Percentiles rank a stretch among this genome's conserved stretches.
Evolutionary conservation across 2,797 vertebrate genomes (phyloP).

Genomic region (Anguilla megastoma): DNA sequence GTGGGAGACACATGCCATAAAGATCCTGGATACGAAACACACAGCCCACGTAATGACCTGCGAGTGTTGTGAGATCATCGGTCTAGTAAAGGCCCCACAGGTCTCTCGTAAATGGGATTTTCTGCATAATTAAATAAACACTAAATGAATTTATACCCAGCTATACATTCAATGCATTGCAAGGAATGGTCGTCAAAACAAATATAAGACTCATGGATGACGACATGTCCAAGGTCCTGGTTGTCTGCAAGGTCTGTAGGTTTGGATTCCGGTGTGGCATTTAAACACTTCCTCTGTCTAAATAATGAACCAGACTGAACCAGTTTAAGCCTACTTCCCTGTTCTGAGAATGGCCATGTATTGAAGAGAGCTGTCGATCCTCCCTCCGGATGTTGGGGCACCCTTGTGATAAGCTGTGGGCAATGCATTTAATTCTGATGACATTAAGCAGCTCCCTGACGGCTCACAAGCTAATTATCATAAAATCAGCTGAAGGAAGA

Average conservation of each 20-base stretch:
- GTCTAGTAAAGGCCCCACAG: neutral
- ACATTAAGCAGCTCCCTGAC: constrained; percentile 56
- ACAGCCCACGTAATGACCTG: neutral
- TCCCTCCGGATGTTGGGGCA: constrained; percentile 55
- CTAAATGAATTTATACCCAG: too few relatives aligned
- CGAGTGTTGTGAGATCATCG: neutral
- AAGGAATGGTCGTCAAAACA: neutral
- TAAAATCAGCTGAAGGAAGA: constrained; percentile 39
- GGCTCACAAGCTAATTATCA: constrained; percentile 54
- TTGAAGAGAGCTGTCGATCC: constrained; percentile 52
- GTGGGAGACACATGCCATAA: constrained; percentile 30
- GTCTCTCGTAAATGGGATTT: neutral
- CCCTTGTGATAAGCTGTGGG: constrained; percentile 37
- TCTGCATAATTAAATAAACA: too few relatives aligned
- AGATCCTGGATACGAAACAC: neutral
- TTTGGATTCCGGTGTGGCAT: constrained; percentile 63
- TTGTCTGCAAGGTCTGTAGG: neutral
- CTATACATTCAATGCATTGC: too few relatives aligned
- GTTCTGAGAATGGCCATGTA: neutral
- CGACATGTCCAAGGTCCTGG: neutral
- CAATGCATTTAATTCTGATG: constrained; percentile 50
- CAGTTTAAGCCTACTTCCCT: neutral
- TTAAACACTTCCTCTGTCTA: constrained; percentile 34
- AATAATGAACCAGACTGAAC: neutral
- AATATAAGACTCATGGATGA: neutral